Conservation (phyloP, 2,113 vertebrate species). For the Gracilinanus agilis region DNA sequence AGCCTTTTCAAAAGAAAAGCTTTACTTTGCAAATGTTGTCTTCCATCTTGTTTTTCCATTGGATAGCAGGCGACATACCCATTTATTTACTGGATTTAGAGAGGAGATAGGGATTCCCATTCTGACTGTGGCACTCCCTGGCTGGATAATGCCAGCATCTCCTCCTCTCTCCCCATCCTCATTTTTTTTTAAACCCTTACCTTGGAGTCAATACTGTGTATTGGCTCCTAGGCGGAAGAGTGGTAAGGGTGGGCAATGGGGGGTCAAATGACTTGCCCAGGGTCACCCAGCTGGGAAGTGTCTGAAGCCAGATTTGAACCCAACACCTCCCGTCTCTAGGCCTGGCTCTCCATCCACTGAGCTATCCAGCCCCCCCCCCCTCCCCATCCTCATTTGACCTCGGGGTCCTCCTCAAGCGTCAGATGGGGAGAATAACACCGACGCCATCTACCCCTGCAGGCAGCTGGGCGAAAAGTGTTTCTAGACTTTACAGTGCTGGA, state of each 20-base stretch:
- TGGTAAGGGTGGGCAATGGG: no score
- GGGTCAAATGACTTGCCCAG: no score
- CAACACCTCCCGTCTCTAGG: no score
- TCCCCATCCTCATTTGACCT: neutral
- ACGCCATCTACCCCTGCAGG: rapidly evolving
- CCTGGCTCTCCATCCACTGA: no score
- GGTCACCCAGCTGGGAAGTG: no score
- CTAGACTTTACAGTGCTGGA: neutral
- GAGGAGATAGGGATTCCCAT: neutral
- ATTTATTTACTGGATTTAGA: neutral
- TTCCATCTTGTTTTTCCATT: neutral
- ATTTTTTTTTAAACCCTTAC: no score
- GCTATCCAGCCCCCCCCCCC: neutral
- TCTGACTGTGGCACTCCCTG: neutral
- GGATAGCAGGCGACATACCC: neutral
- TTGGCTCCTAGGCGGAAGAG: no score
- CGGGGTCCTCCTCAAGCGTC: neutral
- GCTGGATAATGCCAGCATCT: neutral
- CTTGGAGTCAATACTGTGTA: no score
- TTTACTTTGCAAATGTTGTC: neutral
- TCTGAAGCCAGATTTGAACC: no score
- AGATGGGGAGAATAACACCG: neutral
- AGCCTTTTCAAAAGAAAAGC: neutral
- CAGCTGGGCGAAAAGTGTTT: neutral
- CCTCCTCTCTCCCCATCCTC: neutral